These are phyloP conservation scores for Channa maculata DNA, from an alignment of 2,113 vertebrate genomes.

Conservation along the genomic window DNA sequence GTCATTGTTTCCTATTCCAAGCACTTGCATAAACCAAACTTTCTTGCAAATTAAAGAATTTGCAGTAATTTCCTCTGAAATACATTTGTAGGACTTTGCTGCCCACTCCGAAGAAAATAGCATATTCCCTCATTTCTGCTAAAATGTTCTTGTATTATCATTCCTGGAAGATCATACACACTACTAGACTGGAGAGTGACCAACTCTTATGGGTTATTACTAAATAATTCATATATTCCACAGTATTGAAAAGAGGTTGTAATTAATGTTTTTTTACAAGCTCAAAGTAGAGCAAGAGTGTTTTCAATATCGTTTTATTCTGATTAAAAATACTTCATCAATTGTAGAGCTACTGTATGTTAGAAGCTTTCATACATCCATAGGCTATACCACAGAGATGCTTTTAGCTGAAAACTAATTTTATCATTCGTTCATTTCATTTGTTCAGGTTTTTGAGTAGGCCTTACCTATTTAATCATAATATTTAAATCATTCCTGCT, in stretches of 20 bases:
- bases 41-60: constrained; percentile 38
- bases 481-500: too few species aligned
- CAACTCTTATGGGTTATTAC: background rate
- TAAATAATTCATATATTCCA: constrained; percentile 30
- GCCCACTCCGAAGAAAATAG: background rate
- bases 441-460: too few species aligned
- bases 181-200: background rate
- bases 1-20: constrained; percentile 1
- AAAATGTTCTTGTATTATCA: background rate
- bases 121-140: background rate
- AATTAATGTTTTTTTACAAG: background rate
- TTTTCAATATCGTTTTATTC: too few species aligned
- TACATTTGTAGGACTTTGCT: background rate
- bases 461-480: too few species aligned
- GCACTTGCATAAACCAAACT: background rate
- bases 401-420: too few species aligned
- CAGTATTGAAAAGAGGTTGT: constrained; percentile 3
- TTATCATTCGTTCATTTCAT: too few species aligned
- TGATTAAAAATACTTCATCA: too few species aligned
- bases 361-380: too few species aligned
- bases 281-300: background rate
- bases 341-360: too few species aligned
- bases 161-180: constrained; percentile 15
- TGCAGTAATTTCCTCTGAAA: constrained; percentile 21
- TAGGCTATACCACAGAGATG: too few species aligned